These are phyloP conservation scores for Eudyptes chrysolophus DNA, from an alignment of 2,113 vertebrate species.

Conservation along the genomic window DNA sequence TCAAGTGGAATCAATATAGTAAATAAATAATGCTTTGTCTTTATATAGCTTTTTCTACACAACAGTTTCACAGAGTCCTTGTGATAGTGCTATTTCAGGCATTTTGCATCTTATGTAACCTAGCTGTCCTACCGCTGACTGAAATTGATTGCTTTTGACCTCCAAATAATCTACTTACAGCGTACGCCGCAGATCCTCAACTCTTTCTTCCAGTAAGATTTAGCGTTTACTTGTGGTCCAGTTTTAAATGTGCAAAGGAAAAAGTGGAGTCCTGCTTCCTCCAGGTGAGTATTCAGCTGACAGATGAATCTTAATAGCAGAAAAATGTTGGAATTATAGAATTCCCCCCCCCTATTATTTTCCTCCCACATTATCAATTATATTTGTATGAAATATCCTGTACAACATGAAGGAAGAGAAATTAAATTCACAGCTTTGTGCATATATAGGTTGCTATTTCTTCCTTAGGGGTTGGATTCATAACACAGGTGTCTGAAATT, in stretches of 20 bases:
- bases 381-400: neutral
- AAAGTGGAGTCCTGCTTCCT: neutral
- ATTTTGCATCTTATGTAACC: neutral
- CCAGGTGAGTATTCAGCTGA: neutral
- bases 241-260: neutral
- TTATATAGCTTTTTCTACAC: neutral
- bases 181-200: accelerated
- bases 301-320: neutral
- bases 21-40: slow-evolving; percentile 51
- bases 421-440: neutral
- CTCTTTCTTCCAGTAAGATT: no score
- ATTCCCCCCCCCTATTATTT: accelerated
- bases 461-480: neutral
- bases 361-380: neutral
- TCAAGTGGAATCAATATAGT: neutral
- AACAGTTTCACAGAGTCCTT: neutral
- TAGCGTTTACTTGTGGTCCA: accelerated
- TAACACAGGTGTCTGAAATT: neutral
- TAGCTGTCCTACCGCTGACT: neutral
- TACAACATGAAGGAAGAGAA: neutral
- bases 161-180: neutral
- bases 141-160: neutral
- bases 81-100: neutral
- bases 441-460: neutral
- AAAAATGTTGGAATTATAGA: neutral